Evolutionary conservation across 2,888 invertebrate species (phyloP), one percentile per base, ranked within the genome.

Genomic region (Pristionchus mayeri): DNA sequence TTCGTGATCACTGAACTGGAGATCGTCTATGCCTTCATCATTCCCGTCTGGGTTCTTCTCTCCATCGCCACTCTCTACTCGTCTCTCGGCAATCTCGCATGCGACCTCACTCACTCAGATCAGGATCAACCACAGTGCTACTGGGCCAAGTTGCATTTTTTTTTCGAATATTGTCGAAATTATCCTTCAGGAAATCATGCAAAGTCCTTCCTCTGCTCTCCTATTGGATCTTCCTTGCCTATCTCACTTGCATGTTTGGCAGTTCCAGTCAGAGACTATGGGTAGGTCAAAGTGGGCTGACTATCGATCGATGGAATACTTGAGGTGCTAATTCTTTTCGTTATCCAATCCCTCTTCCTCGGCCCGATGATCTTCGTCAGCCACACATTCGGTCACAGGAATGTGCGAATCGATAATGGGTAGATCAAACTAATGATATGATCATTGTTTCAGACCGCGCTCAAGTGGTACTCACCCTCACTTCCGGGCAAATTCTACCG

Each of bases 1-100:
- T 88, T 88, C 71, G 89, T 86, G 3, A 76, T 84, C 21, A 81
- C 87, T 7, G 87, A 88, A 24, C 76, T 85, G 18, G 88, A 88
- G 40, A 88, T 88, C 87, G 63, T 89, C n/a, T 89, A 88, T 87
- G 89, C 87, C 21, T 89, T 89, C 57, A 86, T 89, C 27, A 88
- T 89, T 30, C 89, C 89, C 2, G 82, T 82, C 0, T 82, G 82
- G 82, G 24, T 34, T 48, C 82, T 82, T 44, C 82, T 82, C 67
- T 37, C 34, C n/a, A 60, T 82, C 11, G 82, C 82, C 9, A 82
- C 63, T 37, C 67, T 82, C 30, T 13, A 18, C 7, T 63, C 82
- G 6, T 27, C 82, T 13, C 30, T 82, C 4, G 82, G 82, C 18
- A 82, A 82, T 50, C 63, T 67, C 30, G 82, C 82, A 13, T 82